phyloP scores from a whole-genome alignment of 2,797 vertebrate genomes.

The Poeciliopsis turneri region DNA sequence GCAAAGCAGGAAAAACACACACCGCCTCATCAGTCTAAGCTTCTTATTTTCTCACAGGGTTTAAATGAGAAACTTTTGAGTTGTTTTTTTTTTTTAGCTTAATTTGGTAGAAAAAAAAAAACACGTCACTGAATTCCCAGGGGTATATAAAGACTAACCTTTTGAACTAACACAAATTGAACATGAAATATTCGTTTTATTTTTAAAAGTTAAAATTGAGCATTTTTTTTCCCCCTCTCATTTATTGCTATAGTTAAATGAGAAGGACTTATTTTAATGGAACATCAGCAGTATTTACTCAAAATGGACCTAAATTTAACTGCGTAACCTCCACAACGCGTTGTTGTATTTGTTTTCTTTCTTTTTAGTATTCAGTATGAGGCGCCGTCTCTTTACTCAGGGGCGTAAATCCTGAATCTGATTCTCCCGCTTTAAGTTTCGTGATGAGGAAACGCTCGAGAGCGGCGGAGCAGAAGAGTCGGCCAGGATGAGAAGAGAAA shows the following conservation, averaged over 20 bases:
- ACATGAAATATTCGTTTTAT: neutral
- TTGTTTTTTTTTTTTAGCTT: no score
- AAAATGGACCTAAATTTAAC: neutral
- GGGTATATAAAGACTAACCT: neutral
- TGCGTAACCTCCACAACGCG: neutral
- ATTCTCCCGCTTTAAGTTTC: neutral
- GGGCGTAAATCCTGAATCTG: neutral
- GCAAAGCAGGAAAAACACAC: neutral
- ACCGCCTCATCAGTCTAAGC: conserved; percentile 22
- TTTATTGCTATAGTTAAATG: neutral
- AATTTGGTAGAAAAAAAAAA: neutral
- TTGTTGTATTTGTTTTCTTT: neutral
- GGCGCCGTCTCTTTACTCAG: neutral
- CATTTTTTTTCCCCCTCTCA: neutral
- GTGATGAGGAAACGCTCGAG: neutral
- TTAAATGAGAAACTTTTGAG: conserved; percentile 4
- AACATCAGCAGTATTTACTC: neutral
- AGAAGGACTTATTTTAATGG: neutral
- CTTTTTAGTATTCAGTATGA: neutral
- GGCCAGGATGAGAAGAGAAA: neutral
- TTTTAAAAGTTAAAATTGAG: neutral
- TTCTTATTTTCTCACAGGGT: conserved; percentile 9
- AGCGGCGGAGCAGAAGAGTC: neutral
- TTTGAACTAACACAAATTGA: neutral
- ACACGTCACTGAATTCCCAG: neutral